A percentile compares a stretch with the other conserved stretches of the same genome.
Evolutionary conservation across 2,113 vertebrate genomes (phyloP).

Genomic region (Nesoenas mayeri): DNA sequence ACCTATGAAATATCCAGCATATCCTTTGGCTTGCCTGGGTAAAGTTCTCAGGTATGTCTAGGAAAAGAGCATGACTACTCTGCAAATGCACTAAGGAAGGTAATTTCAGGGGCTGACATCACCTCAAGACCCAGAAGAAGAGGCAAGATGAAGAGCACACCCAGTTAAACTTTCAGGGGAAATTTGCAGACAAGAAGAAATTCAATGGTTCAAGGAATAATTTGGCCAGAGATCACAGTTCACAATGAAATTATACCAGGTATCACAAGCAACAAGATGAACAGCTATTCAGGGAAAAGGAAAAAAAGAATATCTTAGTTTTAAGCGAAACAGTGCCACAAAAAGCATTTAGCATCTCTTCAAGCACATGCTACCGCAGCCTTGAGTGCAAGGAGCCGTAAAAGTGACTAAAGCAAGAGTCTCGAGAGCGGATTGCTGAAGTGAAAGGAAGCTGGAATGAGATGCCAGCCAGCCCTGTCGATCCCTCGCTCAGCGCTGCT

Average conservation of each 20-base stretch:
- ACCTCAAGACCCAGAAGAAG: background rate
- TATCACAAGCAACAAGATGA: background rate
- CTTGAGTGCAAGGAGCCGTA: background rate
- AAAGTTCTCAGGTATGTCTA: background rate
- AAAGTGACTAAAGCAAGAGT: conserved; percentile 14
- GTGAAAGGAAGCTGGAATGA: conserved; percentile 56
- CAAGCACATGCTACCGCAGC: background rate
- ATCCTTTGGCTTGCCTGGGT: background rate
- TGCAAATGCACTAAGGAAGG: background rate
- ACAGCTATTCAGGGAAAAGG: background rate
- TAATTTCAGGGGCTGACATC: background rate
- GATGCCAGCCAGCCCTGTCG: conserved; percentile 21
- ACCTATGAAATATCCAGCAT: background rate
- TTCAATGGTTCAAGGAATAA: background rate
- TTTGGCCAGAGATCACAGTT: background rate
- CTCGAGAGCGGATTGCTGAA: background rate
- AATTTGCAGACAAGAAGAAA: background rate
- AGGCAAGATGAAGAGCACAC: background rate
- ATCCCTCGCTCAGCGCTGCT: background rate
- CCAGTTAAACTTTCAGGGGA: background rate
- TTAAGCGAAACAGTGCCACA: background rate
- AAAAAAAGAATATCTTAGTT: background rate
- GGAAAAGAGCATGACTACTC: background rate
- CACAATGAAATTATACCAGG: background rate
- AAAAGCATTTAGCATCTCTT: conserved; percentile 11